Percentiles rank a stretch among this genome's conserved stretches.
Evolutionary conservation across 35 echinoderm and acorn worm species (phyloP).

Genomic region (Heliocidaris tuberculata): DNA sequence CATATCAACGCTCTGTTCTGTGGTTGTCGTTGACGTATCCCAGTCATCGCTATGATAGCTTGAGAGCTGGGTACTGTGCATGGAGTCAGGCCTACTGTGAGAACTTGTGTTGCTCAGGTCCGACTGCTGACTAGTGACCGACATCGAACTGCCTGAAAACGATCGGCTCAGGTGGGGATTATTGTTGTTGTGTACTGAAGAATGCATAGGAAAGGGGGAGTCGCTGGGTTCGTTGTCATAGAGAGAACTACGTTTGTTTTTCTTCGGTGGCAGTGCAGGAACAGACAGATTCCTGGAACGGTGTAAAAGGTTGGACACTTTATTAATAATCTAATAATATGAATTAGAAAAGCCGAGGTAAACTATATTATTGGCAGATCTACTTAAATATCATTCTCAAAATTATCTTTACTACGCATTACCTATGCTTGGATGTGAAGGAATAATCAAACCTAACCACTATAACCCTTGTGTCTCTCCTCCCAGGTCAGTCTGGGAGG

Average conservation of each 20-base stretch:
- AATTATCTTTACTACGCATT: too few species aligned
- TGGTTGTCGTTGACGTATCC: conserved; percentile 40
- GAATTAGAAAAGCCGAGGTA: too few species aligned
- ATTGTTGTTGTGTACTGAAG: not conserved
- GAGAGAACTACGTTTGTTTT: conserved; percentile 48
- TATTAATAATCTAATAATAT: not conserved
- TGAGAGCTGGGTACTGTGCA: conserved; percentile 71
- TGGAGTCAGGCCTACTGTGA: conserved; percentile 65
- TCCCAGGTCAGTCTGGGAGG: too few species aligned
- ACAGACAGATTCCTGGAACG: not conserved
- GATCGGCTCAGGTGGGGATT: conserved; percentile 69
- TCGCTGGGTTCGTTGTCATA: conserved; percentile 62
- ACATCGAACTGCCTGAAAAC: conserved; percentile 68
- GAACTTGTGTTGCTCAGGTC: conserved; percentile 70
- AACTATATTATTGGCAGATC: too few species aligned
- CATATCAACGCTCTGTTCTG: conserved; percentile 37
- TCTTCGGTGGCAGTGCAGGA: conserved; percentile 65
- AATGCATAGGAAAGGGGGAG: conserved; percentile 20
- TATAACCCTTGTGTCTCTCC: too few species aligned
- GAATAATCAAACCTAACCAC: too few species aligned
- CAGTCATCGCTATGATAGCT: conserved; percentile 58
- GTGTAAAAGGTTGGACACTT: not conserved
- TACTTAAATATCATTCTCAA: too few species aligned
- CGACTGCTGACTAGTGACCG: conserved; percentile 78
- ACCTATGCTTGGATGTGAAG: too few species aligned